These are phyloP conservation scores for Reinhardtius hippoglossoides DNA, from an alignment of 2,113 vertebrate species.

Conservation along the genomic window DNA sequence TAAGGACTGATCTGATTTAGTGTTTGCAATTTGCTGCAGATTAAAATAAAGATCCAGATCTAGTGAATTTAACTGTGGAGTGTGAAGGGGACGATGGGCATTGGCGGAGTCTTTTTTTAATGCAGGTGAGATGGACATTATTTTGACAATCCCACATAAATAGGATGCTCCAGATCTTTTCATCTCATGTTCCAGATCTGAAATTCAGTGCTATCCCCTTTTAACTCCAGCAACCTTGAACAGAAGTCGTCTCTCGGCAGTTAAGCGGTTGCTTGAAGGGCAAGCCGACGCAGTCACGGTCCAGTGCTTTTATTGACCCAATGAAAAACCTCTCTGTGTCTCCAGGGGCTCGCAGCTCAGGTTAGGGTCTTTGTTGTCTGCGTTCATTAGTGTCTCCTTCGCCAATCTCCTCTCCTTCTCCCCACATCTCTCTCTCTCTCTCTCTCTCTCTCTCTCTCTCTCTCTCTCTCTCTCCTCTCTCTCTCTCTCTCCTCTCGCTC, in stretches of 20 bases:
- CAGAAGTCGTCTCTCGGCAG: constrained; percentile 68
- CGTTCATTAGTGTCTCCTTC: constrained; percentile 80
- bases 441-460: constrained; percentile 38
- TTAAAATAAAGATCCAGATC: too few relatives aligned
- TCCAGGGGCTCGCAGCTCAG: constrained; percentile 68
- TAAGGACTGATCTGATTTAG: too few relatives aligned
- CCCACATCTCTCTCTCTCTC: constrained; percentile 24
- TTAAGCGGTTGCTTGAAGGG: constrained; percentile 75
- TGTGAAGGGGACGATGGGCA: too few relatives aligned
- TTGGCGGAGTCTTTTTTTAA: background rate
- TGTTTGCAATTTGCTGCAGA: too few relatives aligned
- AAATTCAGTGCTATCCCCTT: constrained; percentile 51
- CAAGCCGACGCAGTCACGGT: constrained; percentile 69
- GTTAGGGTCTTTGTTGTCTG: constrained; percentile 80
- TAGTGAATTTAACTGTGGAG: too few relatives aligned
- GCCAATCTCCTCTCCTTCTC: constrained; percentile 41
- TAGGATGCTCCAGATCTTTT: constrained; percentile 14
- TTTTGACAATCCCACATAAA: background rate
- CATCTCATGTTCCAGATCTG: constrained; percentile 23
- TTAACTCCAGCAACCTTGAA: constrained; percentile 75
- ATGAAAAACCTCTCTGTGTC: constrained; percentile 69
- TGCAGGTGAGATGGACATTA: background rate
- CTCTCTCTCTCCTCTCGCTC: constrained; percentile 41
- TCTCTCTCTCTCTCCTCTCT: constrained; percentile 38
- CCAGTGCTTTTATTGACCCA: constrained; percentile 80